Conservation (phyloP, 64 coral and sea anemone species). For the Stichodactyla helianthus region DNA sequence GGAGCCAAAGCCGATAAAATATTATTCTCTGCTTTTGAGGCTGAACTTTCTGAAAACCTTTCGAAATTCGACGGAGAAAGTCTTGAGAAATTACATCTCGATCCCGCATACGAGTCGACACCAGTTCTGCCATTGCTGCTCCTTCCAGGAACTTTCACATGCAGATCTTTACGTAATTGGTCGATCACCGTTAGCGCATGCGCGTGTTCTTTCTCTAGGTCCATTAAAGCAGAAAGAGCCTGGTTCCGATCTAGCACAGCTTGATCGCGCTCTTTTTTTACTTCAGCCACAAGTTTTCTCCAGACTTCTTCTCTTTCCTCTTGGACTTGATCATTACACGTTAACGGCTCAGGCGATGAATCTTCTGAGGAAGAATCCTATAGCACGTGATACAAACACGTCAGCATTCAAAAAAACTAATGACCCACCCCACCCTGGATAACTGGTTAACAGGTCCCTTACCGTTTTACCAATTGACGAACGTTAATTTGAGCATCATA, state of each 20-base stretch:
- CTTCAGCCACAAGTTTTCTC: constrained; percentile 61
- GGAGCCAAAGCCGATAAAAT: neutral
- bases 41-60: neutral
- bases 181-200: constrained; percentile 55
- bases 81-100: neutral
- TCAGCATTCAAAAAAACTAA: neutral
- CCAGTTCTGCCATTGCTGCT: neutral
- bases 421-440: too few species aligned
- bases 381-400: neutral
- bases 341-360: neutral
- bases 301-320: constrained; percentile 69
- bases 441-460: too few species aligned
- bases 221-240: constrained; percentile 74
- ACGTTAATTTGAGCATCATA: too few species aligned
- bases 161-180: constrained; percentile 38
- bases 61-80: neutral
- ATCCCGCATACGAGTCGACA: neutral
- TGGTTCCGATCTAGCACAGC: constrained; percentile 80
- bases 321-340: neutral
- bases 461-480: too few species aligned
- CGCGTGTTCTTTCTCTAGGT: constrained; percentile 75
- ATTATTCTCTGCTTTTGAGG: neutral
- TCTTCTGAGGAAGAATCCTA: constrained; percentile 2
- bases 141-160: constrained; percentile 9
- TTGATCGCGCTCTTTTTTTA: constrained; percentile 85